Evolutionary conservation across 1,140 invertebrate genomes (phyloP), one percentile per base, ranked within the genome.

Genomic region (Gerris buenoi): DNA sequence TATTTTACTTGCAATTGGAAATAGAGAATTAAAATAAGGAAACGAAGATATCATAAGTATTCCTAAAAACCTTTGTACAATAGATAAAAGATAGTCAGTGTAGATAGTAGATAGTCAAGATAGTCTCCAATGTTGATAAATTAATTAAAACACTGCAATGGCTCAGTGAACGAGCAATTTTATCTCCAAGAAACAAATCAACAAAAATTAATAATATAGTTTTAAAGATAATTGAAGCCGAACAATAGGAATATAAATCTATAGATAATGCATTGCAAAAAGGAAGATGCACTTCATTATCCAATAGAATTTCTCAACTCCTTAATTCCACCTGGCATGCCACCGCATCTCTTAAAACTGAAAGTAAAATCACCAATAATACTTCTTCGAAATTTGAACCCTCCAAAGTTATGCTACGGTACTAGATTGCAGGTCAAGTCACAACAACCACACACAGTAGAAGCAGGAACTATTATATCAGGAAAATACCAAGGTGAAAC

Each of bases 391-490:
- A 77, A 77, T 69, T 69, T 75, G 63, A 75, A 75, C 60, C 71
- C 74, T 67, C 75, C 78, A 68, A 25, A 70, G 68, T 74, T 80
- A 27, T 80, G 75, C 71, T 80, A 79, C 70, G 77, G 77, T 26
- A 80, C 79, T 65, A 57, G 76, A 72, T 71, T 80, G 27, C 65
- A 33, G 27, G 72, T 79, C 59, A 76, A 73, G 74, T 76, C 73
- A 71, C 69, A 77, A 65, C 75, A 71, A 65, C 69, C 64, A 14
- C 72, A 72, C 76, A 74, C 65, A 76, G 77, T 63, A 22, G 62
- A 68, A 65, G 67, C 63, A n/a, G n/a, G n/a, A 26, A 70, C 64
- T 23, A 68, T 71, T 63, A 25, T 67, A 15, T 66, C 56, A 18
- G 68, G 68, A 10, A 57, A 64, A 22, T 25, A n/a, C 23, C 66